These are phyloP conservation scores for Oncorhynchus masou DNA, from an alignment of 2,113 vertebrate species.

Conservation along the genomic window DNA sequence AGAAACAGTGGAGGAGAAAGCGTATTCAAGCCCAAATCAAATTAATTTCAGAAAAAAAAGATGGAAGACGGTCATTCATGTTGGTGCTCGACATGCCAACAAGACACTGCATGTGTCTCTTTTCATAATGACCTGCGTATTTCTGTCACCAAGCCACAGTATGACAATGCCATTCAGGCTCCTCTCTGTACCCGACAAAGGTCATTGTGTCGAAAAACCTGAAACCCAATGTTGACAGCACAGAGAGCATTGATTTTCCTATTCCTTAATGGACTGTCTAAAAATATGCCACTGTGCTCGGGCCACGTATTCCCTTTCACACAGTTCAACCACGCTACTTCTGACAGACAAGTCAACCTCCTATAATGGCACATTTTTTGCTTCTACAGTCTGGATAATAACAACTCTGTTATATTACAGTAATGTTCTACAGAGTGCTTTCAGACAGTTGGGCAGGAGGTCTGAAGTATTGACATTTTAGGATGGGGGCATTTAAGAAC, in stretches of 20 bases:
- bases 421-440: neutral
- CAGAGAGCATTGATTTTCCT: slow-evolving; percentile 63
- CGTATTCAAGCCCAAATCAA: slow-evolving; percentile 9
- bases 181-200: slow-evolving; percentile 39
- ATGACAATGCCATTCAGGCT: slow-evolving; percentile 32
- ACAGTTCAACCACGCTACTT: slow-evolving; percentile 29
- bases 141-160: neutral
- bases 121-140: slow-evolving; percentile 27
- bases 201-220: slow-evolving; percentile 43
- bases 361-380: neutral
- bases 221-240: slow-evolving; percentile 53
- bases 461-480: neutral
- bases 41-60: slow-evolving; percentile 15
- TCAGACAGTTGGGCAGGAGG: neutral
- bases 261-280: slow-evolving; percentile 60
- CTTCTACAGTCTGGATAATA: neutral
- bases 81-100: slow-evolving; percentile 16
- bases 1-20: slow-evolving; percentile 10
- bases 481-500: neutral
- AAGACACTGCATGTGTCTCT: slow-evolving; percentile 22
- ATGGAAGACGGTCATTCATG: slow-evolving; percentile 8
- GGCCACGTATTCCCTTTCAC: slow-evolving; percentile 41
- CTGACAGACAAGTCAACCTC: neutral
- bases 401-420: neutral
- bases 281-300: slow-evolving; percentile 54